phyloP scores from a whole-genome alignment of 2,888 invertebrate genomes.

The Trachelus stipa region DNA sequence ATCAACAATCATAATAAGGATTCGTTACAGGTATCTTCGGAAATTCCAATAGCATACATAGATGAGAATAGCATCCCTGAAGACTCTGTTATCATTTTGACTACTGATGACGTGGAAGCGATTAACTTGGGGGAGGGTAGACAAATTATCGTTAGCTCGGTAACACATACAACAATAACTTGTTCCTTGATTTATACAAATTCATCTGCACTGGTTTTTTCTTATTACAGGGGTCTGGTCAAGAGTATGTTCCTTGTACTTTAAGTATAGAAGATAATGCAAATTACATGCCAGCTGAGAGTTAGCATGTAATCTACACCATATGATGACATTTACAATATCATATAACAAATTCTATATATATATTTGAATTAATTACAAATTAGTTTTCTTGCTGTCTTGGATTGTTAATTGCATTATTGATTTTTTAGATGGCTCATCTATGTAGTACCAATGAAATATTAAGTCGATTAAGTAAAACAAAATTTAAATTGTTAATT shows the following conservation, averaged over 20 bases:
- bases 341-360: not conserved
- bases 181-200: not conserved
- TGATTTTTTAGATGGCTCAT: not conserved
- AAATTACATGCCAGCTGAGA: conserved; percentile 46
- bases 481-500: not conserved
- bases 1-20: conserved; percentile 6
- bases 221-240: conserved; percentile 46
- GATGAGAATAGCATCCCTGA: conserved; percentile 59
- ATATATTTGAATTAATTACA: conserved; percentile 9
- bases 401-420: conserved; percentile 11
- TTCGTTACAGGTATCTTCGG: conserved; percentile 49
- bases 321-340: not conserved
- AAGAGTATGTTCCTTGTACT: conserved; percentile 54
- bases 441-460: not conserved
- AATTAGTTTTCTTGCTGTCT: conserved; percentile 9
- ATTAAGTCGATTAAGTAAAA: not conserved
- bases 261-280: conserved; percentile 49
- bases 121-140: conserved; percentile 55
- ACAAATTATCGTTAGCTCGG: conserved; percentile 53
- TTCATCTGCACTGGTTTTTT: not conserved
- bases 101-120: conserved; percentile 56
- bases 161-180: not conserved
- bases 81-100: conserved; percentile 64
- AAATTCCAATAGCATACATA: conserved; percentile 63
- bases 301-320: conserved; percentile 35